Evolutionary conservation across 2,888 invertebrate species (phyloP).

Genomic region (Subacronicta megacephala): DNA sequence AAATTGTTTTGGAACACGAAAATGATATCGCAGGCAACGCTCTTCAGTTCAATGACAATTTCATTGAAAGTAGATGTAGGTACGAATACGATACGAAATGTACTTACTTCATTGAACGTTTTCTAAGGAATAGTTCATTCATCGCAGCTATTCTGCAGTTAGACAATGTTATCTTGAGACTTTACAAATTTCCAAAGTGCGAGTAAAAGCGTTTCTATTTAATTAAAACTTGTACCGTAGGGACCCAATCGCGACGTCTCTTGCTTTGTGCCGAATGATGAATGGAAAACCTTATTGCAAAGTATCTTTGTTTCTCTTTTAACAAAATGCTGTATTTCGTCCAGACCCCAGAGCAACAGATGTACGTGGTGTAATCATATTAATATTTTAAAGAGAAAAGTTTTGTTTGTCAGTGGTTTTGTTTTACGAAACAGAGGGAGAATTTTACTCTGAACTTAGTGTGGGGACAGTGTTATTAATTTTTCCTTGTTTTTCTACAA

Average conservation of each 20-base stretch:
- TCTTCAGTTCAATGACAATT: background rate
- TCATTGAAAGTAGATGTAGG: constrained; percentile 19
- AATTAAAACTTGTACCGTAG: constrained; percentile 77
- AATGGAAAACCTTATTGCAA: constrained; percentile 56
- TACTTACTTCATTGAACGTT: constrained; percentile 25
- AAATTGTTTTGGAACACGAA: too few relatives aligned
- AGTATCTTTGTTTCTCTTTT: constrained; percentile 40
- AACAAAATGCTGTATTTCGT: constrained; percentile 30
- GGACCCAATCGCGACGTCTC: constrained; percentile 60
- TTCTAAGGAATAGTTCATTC: constrained; percentile 51
- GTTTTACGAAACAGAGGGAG: background rate
- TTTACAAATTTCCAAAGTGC: constrained; percentile 74
- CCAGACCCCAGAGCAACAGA: background rate
- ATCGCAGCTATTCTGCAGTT: constrained; percentile 46
- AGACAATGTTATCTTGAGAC: constrained; percentile 71
- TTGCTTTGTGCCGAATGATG: constrained; percentile 65
- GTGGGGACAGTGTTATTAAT: background rate
- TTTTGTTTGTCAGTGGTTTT: background rate
- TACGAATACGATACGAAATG: constrained; percentile 20
- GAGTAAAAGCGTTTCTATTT: constrained; percentile 72
- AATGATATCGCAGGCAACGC: too few relatives aligned
- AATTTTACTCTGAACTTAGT: background rate
- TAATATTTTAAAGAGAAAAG: constrained; percentile 1
- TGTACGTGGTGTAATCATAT: constrained; percentile 1
- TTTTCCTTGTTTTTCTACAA: background rate